phyloP scores from a whole-genome alignment of 2,797 vertebrate genomes.

The Alosa sapidissima region DNA sequence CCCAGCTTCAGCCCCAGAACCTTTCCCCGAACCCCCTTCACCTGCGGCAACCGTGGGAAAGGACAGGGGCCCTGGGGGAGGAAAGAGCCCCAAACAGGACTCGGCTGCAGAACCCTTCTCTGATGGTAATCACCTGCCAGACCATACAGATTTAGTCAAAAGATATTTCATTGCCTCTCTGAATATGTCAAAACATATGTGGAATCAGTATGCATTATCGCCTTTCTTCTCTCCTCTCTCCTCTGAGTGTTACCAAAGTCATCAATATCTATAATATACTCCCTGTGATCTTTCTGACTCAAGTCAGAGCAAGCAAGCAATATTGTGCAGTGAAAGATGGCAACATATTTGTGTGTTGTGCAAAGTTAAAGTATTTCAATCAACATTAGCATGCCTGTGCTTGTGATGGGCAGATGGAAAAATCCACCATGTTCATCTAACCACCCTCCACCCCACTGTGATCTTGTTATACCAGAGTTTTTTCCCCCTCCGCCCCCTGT shows the following conservation, averaged over 20 bases:
- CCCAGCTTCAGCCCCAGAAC: conserved; percentile 34
- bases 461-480: conserved; percentile 52
- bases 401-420: neutral
- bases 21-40: conserved; percentile 34
- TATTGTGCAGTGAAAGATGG: neutral
- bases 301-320: neutral
- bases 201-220: neutral
- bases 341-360: neutral
- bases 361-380: neutral
- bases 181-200: neutral
- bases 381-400: neutral
- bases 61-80: neutral
- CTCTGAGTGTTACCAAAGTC: no score
- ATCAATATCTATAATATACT: no score
- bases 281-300: no score
- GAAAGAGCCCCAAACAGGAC: conserved; percentile 14
- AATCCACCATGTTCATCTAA: neutral
- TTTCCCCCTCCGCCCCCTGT: conserved; percentile 46
- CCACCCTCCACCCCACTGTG: neutral
- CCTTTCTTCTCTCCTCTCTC: no score
- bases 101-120: conserved; percentile 28
- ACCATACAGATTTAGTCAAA: neutral
- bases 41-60: neutral
- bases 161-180: neutral
- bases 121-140: conserved; percentile 53